phyloP scores from a whole-genome alignment of 2,888 invertebrate genomes.

The Lochmaea crataegi region DNA sequence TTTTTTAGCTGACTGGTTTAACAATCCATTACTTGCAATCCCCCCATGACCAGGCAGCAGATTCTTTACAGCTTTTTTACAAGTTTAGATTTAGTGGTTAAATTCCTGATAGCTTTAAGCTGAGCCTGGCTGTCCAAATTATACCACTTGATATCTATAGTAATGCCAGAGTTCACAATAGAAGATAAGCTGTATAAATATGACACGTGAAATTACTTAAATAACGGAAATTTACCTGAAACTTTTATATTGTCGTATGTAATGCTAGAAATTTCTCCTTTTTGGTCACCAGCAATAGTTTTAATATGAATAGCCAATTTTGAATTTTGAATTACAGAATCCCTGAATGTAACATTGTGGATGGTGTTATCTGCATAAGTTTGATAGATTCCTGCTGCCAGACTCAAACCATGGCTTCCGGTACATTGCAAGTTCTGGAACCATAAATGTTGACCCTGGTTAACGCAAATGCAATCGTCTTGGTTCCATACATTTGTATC shows the following conservation, averaged over 20 bases:
- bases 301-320: conserved; percentile 34
- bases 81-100: too few relatives aligned
- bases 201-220: not conserved
- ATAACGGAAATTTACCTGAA: too few relatives aligned
- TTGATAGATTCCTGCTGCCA: conserved; percentile 30
- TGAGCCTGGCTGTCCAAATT: too few relatives aligned
- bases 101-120: too few relatives aligned
- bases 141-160: too few relatives aligned
- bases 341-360: conserved; percentile 28
- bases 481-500: conserved; percentile 27
- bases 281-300: conserved; percentile 23
- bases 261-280: conserved; percentile 29
- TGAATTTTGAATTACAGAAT: conserved; percentile 28
- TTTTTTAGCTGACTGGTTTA: too few relatives aligned
- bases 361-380: conserved; percentile 23
- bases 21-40: too few relatives aligned
- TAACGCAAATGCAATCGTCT: conserved; percentile 33
- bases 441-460: conserved; percentile 24
- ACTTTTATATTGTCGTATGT: conserved; percentile 32
- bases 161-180: too few relatives aligned
- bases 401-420: conserved; percentile 41
- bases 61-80: too few relatives aligned
- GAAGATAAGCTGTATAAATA: too few relatives aligned
- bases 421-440: conserved; percentile 36
- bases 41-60: too few relatives aligned